A percentile compares a stretch with the other conserved stretches of the same genome.
These are phyloP conservation scores for Drosophila neotestacea DNA, from an alignment of 2,888 invertebrate species.

Conservation along the genomic window DNA sequence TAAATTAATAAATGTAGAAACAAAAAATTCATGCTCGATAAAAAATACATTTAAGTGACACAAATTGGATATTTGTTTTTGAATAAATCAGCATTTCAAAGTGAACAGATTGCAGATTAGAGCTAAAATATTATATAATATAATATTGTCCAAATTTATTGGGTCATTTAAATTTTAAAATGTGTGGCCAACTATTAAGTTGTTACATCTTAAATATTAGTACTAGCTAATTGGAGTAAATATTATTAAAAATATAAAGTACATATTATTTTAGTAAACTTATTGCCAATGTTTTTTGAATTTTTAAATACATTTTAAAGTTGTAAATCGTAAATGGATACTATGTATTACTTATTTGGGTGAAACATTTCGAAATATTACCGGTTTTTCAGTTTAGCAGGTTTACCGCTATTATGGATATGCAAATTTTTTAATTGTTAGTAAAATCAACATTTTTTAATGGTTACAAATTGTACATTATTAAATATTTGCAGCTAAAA, in stretches of 20 bases:
- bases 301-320: too few species aligned
- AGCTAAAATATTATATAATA: neutral
- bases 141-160: neutral
- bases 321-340: too few species aligned
- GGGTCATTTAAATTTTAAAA: neutral
- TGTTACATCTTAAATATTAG: too few species aligned
- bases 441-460: neutral
- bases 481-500: neutral
- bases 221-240: too few species aligned
- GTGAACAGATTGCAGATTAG: neutral
- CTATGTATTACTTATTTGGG: too few species aligned
- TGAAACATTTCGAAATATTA: too few species aligned
- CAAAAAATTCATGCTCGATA: neutral
- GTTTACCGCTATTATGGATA: neutral
- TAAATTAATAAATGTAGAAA: slow-evolving; percentile 20
- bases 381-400: neutral
- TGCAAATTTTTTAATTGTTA: neutral
- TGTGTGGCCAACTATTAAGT: neutral
- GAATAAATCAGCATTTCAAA: neutral
- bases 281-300: too few species aligned
- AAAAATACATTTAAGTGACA: slow-evolving; percentile 1
- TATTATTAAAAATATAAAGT: too few species aligned
- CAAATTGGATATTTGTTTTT: slow-evolving; percentile 5
- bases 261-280: too few species aligned
- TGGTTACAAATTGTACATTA: neutral